phyloP scores from a whole-genome alignment of 2,113 vertebrate species.

The Oreotrochilus melanogaster region DNA sequence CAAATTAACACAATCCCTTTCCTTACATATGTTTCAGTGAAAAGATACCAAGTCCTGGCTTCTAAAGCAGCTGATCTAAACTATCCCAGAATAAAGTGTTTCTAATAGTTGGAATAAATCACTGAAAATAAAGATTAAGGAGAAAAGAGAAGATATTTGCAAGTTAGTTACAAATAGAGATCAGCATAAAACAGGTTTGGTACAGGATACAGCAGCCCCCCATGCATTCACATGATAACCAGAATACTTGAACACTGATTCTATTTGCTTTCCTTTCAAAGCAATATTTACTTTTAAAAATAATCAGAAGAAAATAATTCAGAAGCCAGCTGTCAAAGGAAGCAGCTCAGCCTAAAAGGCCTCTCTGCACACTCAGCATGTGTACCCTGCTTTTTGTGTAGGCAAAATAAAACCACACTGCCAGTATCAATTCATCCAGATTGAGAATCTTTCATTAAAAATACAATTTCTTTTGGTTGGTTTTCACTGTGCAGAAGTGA shows the following conservation, averaged over 20 bases:
- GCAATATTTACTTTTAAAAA: neutral
- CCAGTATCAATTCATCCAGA: neutral
- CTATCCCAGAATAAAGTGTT: neutral
- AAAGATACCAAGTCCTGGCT: neutral
- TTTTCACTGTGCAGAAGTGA: neutral
- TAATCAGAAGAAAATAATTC: neutral
- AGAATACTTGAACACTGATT: neutral
- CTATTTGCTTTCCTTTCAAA: slow-evolving; percentile 1
- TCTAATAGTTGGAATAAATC: neutral
- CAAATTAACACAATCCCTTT: neutral
- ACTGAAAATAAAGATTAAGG: neutral
- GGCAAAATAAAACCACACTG: neutral
- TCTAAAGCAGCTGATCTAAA: neutral
- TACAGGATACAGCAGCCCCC: neutral
- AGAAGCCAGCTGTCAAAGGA: neutral
- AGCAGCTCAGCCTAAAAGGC: neutral
- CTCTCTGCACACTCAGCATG: neutral
- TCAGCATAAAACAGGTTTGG: neutral
- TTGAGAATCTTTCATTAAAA: slow-evolving; percentile 30
- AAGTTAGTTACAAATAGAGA: neutral
- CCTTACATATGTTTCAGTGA: neutral
- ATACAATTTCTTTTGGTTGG: slow-evolving; percentile 14
- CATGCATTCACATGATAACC: neutral
- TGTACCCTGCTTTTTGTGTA: neutral
- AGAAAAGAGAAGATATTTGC: neutral